A percentile compares a stretch with the other conserved stretches of the same genome.
Evolutionary conservation across 2,888 invertebrate species (phyloP).

Genomic region (Hedychridium roseum): DNA sequence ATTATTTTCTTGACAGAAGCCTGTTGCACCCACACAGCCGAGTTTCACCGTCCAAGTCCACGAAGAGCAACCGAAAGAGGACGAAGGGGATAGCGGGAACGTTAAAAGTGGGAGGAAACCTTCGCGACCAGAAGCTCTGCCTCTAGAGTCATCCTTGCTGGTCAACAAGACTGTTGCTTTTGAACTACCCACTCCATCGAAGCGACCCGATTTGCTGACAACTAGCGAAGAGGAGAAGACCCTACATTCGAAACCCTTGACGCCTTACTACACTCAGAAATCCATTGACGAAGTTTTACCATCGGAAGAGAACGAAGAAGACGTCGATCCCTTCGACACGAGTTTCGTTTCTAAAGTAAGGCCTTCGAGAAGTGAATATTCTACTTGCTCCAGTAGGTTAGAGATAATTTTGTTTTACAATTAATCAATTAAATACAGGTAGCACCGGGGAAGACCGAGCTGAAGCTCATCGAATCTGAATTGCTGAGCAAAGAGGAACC

Average conservation of each 20-base stretch:
- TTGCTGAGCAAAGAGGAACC: slow-evolving; percentile 50
- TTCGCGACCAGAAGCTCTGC: slow-evolving; percentile 72
- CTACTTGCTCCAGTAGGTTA: too few species aligned
- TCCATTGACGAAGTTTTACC: slow-evolving; percentile 68
- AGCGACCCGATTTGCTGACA: slow-evolving; percentile 67
- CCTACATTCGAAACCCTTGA: slow-evolving; percentile 74
- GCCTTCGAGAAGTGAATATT: too few species aligned
- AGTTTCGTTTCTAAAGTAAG: slow-evolving; percentile 69
- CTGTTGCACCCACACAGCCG: too few species aligned
- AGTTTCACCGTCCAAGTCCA: slow-evolving; percentile 30
- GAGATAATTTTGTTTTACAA: too few species aligned
- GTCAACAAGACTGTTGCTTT: slow-evolving; percentile 68
- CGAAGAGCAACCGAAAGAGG: slow-evolving; percentile 14
- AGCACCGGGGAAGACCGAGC: slow-evolving; percentile 68
- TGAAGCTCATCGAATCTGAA: slow-evolving; percentile 69
- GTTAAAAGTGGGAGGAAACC: slow-evolving; percentile 60
- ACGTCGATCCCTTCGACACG: slow-evolving; percentile 74
- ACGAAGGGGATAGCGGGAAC: slow-evolving; percentile 6
- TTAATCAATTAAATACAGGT: too few species aligned
- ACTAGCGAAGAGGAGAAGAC: slow-evolving; percentile 69
- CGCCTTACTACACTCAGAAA: slow-evolving; percentile 78
- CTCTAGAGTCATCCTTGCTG: slow-evolving; percentile 26
- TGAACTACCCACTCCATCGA: slow-evolving; percentile 67
- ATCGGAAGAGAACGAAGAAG: slow-evolving; percentile 64
- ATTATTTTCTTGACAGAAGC: too few species aligned